Conservation (phyloP, 2,113 vertebrate species). For the Alosa alosa region DNA sequence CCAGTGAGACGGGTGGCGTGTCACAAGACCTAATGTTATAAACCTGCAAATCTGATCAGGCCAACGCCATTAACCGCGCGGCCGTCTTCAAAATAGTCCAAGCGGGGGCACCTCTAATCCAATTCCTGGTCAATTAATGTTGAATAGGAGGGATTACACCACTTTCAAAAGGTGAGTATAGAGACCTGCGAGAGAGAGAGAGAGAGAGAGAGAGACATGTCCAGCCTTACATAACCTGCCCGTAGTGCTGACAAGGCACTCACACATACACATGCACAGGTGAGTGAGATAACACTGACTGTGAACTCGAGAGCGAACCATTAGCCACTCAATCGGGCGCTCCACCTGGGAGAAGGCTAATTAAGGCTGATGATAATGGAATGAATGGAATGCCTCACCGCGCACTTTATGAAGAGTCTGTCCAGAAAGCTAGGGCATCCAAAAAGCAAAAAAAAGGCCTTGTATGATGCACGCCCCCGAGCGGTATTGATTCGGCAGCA, state of each 20-base stretch:
- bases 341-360: conserved; percentile 65
- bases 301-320: conserved; percentile 66
- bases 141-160: conserved; percentile 46
- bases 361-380: conserved; percentile 49
- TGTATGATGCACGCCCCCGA: background rate
- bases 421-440: background rate
- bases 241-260: conserved; percentile 10
- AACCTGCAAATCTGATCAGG: conserved; percentile 42
- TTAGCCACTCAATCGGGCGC: conserved; percentile 68
- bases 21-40: conserved; percentile 47
- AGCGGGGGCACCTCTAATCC: conserved; percentile 43
- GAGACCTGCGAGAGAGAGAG: conserved; percentile 26
- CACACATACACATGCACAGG: conserved; percentile 38
- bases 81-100: conserved; percentile 5
- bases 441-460: background rate
- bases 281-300: conserved; percentile 26
- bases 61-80: conserved; percentile 5
- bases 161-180: conserved; percentile 23
- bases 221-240: conserved; percentile 20
- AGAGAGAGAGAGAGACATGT: background rate
- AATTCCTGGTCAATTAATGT: conserved; percentile 55
- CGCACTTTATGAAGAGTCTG: conserved; percentile 59
- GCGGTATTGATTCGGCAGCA: background rate
- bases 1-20: conserved; percentile 31
- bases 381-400: conserved; percentile 56